A percentile compares a stretch with the other conserved stretches of the same genome.
phyloP scores from a whole-genome alignment of 2,888 invertebrate species.

The Diarsia rubi region DNA sequence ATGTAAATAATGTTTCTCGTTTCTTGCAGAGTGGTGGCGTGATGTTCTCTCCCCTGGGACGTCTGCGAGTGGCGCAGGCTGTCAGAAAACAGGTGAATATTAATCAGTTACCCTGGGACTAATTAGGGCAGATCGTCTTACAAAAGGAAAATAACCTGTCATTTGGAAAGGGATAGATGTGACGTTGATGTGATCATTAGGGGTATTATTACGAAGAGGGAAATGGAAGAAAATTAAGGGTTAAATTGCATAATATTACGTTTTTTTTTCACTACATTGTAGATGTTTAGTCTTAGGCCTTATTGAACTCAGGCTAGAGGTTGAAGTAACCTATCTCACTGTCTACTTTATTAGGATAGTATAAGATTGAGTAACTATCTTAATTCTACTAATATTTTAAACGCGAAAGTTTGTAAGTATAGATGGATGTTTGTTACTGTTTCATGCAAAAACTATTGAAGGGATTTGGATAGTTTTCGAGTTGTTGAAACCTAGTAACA shows the following conservation, averaged over 20 bases:
- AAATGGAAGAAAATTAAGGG: not conserved
- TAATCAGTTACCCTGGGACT: slow-evolving; percentile 45
- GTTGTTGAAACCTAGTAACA: too few relatives aligned
- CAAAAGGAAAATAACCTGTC: slow-evolving; percentile 23
- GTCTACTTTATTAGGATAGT: too few relatives aligned
- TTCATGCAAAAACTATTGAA: too few relatives aligned
- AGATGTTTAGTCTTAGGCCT: not conserved
- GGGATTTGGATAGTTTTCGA: too few relatives aligned
- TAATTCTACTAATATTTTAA: too few relatives aligned
- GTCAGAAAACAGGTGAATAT: slow-evolving; percentile 87
- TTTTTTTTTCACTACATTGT: not conserved
- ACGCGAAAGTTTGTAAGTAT: too few relatives aligned
- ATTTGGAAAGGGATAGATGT: not conserved
- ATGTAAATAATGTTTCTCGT: slow-evolving; percentile 25
- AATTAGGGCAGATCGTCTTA: slow-evolving; percentile 19
- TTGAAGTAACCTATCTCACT: not conserved
- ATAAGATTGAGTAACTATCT: too few relatives aligned
- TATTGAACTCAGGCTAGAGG: not conserved
- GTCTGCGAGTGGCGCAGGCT: slow-evolving; percentile 89
- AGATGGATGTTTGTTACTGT: too few relatives aligned
- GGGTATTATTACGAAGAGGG: not conserved
- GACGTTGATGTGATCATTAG: slow-evolving; percentile 18
- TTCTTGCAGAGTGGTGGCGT: slow-evolving; percentile 88
- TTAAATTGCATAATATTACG: not conserved
- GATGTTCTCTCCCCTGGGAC: slow-evolving; percentile 89